Conservation (phyloP, 64 coral and sea anemone species). For the Astreopora myriophthalma region DNA sequence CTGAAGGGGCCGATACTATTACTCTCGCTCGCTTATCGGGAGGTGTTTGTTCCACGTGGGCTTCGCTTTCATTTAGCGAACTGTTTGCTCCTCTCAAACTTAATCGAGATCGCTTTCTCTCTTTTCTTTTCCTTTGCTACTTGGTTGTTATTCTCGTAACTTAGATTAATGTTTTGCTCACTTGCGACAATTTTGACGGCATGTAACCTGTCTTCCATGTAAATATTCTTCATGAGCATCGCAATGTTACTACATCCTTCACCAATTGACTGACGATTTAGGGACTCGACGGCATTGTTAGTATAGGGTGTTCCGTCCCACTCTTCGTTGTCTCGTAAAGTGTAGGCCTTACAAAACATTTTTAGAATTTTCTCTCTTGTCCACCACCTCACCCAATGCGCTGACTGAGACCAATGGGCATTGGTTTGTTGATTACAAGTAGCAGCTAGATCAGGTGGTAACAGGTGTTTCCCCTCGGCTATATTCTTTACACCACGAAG, state of each 20-base stretch:
- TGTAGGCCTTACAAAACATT: slow-evolving; percentile 37
- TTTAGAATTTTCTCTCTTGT: slow-evolving; percentile 13
- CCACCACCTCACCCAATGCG: slow-evolving; percentile 46
- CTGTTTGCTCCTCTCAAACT: no score
- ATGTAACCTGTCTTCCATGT: slow-evolving; percentile 53
- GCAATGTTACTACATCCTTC: slow-evolving; percentile 58
- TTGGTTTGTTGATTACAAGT: background rate
- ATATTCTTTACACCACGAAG: slow-evolving; percentile 18
- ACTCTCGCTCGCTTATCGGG: no score
- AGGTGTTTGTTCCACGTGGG: no score
- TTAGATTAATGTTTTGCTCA: no score
- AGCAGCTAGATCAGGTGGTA: background rate
- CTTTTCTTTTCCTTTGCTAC: slow-evolving; percentile 27
- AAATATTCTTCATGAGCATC: slow-evolving; percentile 47
- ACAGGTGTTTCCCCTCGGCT: background rate
- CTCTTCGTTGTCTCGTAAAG: background rate
- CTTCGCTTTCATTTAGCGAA: no score
- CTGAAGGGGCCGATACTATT: no score
- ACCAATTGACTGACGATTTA: slow-evolving; percentile 44
- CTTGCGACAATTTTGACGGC: slow-evolving; percentile 21
- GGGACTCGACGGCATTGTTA: slow-evolving; percentile 20
- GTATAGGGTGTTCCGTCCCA: background rate
- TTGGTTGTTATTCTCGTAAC: no score
- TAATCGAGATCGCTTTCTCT: background rate
- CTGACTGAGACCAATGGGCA: slow-evolving; percentile 1